phyloP scores from a whole-genome alignment of 2,113 vertebrate genomes.

The Brachyhypopomus gauderio region DNA sequence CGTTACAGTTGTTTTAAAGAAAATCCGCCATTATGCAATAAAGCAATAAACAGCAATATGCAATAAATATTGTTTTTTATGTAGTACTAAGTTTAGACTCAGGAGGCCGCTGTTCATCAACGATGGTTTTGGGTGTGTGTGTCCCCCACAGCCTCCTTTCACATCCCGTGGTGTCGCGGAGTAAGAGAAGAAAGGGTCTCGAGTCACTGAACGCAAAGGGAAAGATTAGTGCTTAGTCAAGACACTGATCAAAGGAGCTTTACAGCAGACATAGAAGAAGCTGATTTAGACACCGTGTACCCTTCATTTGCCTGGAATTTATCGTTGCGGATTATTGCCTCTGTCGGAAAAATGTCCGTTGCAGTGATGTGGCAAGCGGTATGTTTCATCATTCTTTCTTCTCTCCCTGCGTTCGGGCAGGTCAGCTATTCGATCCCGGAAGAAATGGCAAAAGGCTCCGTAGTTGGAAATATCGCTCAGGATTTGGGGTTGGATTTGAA shows the following conservation, averaged over 20 bases:
- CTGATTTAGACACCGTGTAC: no score
- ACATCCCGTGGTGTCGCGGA: conserved; percentile 23
- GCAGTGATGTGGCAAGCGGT: conserved; percentile 60
- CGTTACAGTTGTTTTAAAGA: no score
- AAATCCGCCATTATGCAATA: no score
- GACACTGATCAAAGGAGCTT: background rate
- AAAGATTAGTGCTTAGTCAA: background rate
- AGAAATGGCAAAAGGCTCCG: conserved; percentile 71
- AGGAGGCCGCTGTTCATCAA: conserved; percentile 59
- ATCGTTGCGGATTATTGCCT: background rate
- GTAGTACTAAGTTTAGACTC: conserved; percentile 56
- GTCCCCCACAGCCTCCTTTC: conserved; percentile 37
- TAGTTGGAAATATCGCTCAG: conserved; percentile 73
- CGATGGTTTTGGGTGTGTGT: conserved; percentile 56
- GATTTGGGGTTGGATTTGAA: conserved; percentile 70
- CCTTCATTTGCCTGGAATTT: background rate
- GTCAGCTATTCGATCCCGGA: conserved; percentile 72
- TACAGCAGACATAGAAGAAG: background rate
- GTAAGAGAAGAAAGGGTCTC: conserved; percentile 58
- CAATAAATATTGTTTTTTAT: background rate
- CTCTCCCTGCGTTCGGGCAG: conserved; percentile 51
- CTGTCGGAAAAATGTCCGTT: background rate
- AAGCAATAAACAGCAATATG: background rate
- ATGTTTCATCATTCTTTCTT: conserved; percentile 33
- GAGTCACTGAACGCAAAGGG: conserved; percentile 63